Evolutionary conservation across 2,888 invertebrate species (phyloP), one percentile per base, ranked within the genome.

Genomic region (Xestia c-nigrum): DNA sequence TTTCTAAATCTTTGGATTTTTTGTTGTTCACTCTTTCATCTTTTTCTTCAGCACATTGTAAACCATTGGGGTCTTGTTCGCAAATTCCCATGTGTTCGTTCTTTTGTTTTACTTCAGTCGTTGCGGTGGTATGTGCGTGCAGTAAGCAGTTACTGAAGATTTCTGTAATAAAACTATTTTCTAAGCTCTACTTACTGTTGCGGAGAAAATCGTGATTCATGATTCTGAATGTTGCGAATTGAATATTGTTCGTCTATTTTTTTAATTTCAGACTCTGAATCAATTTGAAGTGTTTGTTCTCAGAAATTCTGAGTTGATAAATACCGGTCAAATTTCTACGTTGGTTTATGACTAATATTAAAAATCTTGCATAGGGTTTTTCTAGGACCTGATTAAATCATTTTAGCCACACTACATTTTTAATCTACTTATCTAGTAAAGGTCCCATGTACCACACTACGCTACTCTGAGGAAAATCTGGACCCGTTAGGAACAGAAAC

Each of bases 141-240:
- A 66, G 24, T 46, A 14, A 40, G 24, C 55, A 12, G 43, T 76
- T 66, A 61, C 69, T 82, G 65, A 76, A 81, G 65, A 82, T 64
- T 57, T 82, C 57, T 61, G 31, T 69, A 65, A 72, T 72, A 85
- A 72, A 72, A 82, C 63, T 76, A 66, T 76, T 85, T 82, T 85
- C 68, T 61, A 82, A 85, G 82, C 83, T 82, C 82, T 72, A 85
- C 55, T 82, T 85, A 85, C 68, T 47, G 21, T 63, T 5, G 9
- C 52, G 19, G 70, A 75, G 85, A 82, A 81, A 85, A 68, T 85
- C 24, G 52, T 82, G 71, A 76, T 47, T 81, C 57, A 68, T 71
- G 83, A 38, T 57, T 81, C 21, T 38, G 63, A 75, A 82, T 71
- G 46, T 43, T 59, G 59, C 43, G 59, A 69, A 74, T 65, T 72